These are phyloP conservation scores for Galerucella pusilla DNA, from an alignment of 2,888 invertebrate genomes.

Conservation along the genomic window DNA sequence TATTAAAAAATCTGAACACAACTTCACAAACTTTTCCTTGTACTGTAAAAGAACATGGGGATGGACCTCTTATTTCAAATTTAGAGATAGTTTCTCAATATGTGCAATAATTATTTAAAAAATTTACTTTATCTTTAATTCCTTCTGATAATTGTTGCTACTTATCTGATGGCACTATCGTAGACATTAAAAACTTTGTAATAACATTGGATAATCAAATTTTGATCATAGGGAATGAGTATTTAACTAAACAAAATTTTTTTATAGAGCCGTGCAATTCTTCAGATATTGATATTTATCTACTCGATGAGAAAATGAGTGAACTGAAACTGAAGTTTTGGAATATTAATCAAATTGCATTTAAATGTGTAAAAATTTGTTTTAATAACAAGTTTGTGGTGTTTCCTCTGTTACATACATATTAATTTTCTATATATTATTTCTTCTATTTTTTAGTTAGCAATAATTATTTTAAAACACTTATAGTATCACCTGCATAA, in stretches of 20 bases:
- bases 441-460: slow-evolving; percentile 7
- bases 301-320: slow-evolving; percentile 19
- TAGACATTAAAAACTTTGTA: slow-evolving; percentile 23
- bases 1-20: slow-evolving; percentile 17
- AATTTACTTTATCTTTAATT: slow-evolving; percentile 17
- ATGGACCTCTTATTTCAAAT: slow-evolving; percentile 19
- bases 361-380: slow-evolving; percentile 21
- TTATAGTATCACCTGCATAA: slow-evolving; percentile 11
- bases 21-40: slow-evolving; percentile 19
- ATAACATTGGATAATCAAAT: slow-evolving; percentile 16
- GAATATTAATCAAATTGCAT: slow-evolving; percentile 19
- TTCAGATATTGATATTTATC: slow-evolving; percentile 21
- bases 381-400: slow-evolving; percentile 26
- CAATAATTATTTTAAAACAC: slow-evolving; percentile 9
- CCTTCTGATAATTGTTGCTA: slow-evolving; percentile 28
- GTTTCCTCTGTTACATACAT: slow-evolving; percentile 17
- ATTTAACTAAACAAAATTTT: slow-evolving; percentile 24
- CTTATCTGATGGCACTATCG: slow-evolving; percentile 18
- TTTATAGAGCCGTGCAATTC: slow-evolving; percentile 20
- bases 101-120: slow-evolving; percentile 27
- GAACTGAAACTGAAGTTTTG: slow-evolving; percentile 27
- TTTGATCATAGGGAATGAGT: slow-evolving; percentile 24
- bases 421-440: slow-evolving; percentile 18
- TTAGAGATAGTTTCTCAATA: slow-evolving; percentile 19
- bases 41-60: not conserved